A percentile compares a stretch with the other conserved stretches of the same genome.
These are phyloP conservation scores for Drosophila suzukii DNA, from an alignment of 1,140 invertebrate species.

Conservation along the genomic window DNA sequence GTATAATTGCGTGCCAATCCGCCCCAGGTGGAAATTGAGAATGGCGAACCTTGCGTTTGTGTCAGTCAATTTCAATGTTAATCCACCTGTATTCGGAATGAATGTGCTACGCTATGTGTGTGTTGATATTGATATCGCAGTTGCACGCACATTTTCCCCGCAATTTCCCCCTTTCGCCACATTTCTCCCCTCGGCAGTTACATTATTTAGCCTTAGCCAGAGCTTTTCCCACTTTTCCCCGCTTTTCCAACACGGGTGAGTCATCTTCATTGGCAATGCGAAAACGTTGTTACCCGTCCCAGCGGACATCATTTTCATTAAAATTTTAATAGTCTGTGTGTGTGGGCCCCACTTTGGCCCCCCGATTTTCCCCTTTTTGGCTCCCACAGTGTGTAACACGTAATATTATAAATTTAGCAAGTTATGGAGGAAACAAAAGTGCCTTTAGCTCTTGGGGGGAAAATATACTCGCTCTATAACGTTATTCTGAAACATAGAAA, in stretches of 20 bases:
- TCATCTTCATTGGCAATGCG: conserved; percentile 61
- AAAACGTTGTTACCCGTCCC: conserved; percentile 59
- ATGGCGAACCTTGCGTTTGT: conserved; percentile 31
- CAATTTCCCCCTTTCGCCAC: conserved; percentile 19
- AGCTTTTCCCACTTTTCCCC: conserved; percentile 1
- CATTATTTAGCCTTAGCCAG: conserved; percentile 40
- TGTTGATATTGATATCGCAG: conserved; percentile 76
- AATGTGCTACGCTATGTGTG: conserved; percentile 21
- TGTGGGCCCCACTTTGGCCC: not conserved
- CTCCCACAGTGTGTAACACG: conserved; percentile 28
- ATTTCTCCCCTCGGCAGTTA: conserved; percentile 1
- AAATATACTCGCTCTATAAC: not conserved
- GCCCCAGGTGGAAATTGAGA: conserved; percentile 1
- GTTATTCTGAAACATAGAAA: not conserved
- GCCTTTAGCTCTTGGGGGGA: not conserved
- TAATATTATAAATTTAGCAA: conserved; percentile 74
- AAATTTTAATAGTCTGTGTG: conserved; percentile 73
- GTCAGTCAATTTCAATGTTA: conserved; percentile 69
- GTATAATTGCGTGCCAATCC: conserved; percentile 26
- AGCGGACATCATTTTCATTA: conserved; percentile 75
- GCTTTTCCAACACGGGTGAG: conserved; percentile 37
- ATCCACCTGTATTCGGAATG: conserved; percentile 43
- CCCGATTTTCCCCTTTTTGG: not conserved
- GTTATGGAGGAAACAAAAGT: conserved; percentile 34
- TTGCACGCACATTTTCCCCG: conserved; percentile 66